phyloP scores from a whole-genome alignment of 2,888 invertebrate genomes.

The Crioceris asparagi region DNA sequence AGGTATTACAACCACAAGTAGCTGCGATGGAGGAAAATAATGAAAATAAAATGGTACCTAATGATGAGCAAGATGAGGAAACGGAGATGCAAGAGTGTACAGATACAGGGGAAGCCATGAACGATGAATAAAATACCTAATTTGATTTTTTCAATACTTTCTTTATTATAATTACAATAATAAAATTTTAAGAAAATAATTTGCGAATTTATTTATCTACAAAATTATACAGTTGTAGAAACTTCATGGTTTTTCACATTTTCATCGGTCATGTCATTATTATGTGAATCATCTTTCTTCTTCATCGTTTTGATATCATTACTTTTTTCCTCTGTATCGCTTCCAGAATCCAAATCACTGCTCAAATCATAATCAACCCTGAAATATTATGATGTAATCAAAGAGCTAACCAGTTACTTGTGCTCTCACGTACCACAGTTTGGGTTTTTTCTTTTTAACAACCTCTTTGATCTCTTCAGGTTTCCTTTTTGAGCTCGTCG shows the following conservation, averaged over 20 bases:
- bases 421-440: slow-evolving; percentile 33
- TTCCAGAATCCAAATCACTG: slow-evolving; percentile 15
- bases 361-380: slow-evolving; percentile 30
- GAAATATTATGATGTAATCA: slow-evolving; percentile 12
- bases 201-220: not conserved
- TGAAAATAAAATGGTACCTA: slow-evolving; percentile 1
- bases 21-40: not conserved
- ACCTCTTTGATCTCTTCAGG: slow-evolving; percentile 16
- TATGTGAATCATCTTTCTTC: not conserved
- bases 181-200: too few relatives aligned
- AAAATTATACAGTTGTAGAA: not conserved
- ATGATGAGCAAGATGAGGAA: slow-evolving; percentile 14
- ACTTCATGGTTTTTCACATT: too few relatives aligned
- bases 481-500: slow-evolving; percentile 29
- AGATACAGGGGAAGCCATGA: slow-evolving; percentile 27
- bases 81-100: slow-evolving; percentile 14
- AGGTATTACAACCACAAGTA: not conserved
- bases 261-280: too few relatives aligned
- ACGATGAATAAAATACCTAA: slow-evolving; percentile 19
- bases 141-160: too few relatives aligned
- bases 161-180: too few relatives aligned
- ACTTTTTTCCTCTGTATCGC: slow-evolving; percentile 2
- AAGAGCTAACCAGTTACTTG: too few relatives aligned
- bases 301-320: not conserved
- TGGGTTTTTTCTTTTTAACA: slow-evolving; percentile 29